These are phyloP conservation scores for Orthosia gracilis DNA, from an alignment of 2,888 invertebrate genomes.

Conservation along the genomic window DNA sequence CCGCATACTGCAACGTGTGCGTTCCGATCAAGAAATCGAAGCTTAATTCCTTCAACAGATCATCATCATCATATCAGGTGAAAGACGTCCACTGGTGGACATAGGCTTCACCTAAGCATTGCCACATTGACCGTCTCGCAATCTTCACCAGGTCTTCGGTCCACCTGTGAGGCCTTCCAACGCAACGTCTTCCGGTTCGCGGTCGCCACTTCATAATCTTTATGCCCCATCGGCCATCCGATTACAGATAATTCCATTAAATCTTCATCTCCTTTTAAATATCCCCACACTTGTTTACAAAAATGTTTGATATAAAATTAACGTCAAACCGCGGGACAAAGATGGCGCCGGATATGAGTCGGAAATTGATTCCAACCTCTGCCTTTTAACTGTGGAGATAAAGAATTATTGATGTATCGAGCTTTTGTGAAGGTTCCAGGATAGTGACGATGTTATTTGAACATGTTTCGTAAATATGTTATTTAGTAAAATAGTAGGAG, in stretches of 20 bases:
- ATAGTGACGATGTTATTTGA: constrained; percentile 24
- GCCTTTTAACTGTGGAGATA: constrained; percentile 59
- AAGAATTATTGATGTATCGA: constrained; percentile 59
- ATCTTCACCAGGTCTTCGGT: too few species aligned
- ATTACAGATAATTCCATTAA: neutral
- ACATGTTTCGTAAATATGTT: constrained; percentile 2
- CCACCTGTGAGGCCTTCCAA: too few species aligned
- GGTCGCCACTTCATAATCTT: too few species aligned
- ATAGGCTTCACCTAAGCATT: too few species aligned
- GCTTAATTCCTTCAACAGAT: constrained; percentile 3
- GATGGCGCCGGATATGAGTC: constrained; percentile 55
- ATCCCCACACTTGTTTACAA: constrained; percentile 1
- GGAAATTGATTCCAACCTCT: constrained; percentile 62
- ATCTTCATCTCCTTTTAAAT: neutral
- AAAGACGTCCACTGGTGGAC: too few species aligned
- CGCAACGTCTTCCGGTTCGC: too few species aligned
- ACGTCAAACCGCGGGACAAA: constrained; percentile 25
- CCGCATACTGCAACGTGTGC: too few species aligned
- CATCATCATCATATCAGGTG: too few species aligned
- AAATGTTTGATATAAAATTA: constrained; percentile 40
- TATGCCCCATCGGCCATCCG: too few species aligned
- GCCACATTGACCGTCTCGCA: too few species aligned
- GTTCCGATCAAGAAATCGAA: too few species aligned
- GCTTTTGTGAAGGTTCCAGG: constrained; percentile 22
- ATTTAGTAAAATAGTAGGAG: neutral